A percentile compares a stretch with the other conserved stretches of the same genome.
These are phyloP conservation scores for Cataglyphis livida DNA, from an alignment of 2,888 invertebrate species.

Conservation along the genomic window DNA sequence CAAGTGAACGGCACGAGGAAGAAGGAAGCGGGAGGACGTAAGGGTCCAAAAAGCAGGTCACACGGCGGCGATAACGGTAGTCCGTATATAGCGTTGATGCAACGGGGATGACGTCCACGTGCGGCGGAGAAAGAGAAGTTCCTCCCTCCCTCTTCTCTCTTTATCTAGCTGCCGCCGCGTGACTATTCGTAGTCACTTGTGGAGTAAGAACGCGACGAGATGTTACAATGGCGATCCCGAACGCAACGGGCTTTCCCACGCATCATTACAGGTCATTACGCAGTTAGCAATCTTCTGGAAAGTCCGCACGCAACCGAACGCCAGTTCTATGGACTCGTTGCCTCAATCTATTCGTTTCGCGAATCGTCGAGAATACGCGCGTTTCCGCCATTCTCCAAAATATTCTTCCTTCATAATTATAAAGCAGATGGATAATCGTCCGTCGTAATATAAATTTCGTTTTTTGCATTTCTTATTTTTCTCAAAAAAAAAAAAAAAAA, in stretches of 20 bases:
- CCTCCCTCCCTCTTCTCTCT: no score
- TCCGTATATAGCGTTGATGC: conserved; percentile 66
- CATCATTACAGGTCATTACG: conserved; percentile 50
- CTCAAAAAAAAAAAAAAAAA: background rate
- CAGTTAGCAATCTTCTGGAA: conserved; percentile 47
- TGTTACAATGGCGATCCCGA: conserved; percentile 43
- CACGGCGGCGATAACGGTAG: conserved; percentile 79
- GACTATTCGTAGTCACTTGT: conserved; percentile 37
- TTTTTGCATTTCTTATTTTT: background rate
- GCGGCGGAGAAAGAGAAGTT: conserved; percentile 68
- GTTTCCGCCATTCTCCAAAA: conserved; percentile 8
- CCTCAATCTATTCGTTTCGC: background rate
- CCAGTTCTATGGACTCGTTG: conserved; percentile 23
- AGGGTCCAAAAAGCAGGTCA: conserved; percentile 77
- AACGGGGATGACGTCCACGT: conserved; percentile 67
- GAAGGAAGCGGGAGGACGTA: conserved; percentile 40
- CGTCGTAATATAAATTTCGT: background rate
- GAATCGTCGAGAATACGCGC: background rate
- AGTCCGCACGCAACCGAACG: conserved; percentile 33
- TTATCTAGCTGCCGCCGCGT: background rate
- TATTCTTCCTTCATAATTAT: background rate
- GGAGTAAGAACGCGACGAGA: conserved; percentile 10
- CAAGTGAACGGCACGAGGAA: conserved; percentile 13
- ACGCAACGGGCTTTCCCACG: conserved; percentile 56
- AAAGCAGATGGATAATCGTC: background rate